phyloP scores from a whole-genome alignment of 1,140 invertebrate species.

The Acyrthosiphon pisum region DNA sequence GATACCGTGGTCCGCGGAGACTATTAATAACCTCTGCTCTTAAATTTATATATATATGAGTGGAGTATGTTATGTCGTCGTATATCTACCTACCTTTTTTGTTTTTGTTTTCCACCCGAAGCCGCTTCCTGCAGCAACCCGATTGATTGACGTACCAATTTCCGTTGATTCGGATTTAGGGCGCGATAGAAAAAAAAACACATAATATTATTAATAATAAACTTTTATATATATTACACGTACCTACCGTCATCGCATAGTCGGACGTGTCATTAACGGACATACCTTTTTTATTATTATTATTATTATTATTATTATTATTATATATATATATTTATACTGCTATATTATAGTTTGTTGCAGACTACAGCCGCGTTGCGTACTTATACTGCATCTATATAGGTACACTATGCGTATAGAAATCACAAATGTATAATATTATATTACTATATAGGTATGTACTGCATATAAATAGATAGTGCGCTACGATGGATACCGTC shows the following conservation, averaged over 20 bases:
- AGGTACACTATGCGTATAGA: neutral
- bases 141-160: constrained; percentile 56
- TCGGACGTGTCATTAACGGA: constrained; percentile 47
- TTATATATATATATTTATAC: neutral
- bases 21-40: constrained; percentile 53
- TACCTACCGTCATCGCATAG: neutral
- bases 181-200: neutral
- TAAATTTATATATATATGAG: neutral
- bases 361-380: neutral
- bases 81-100: constrained; percentile 36
- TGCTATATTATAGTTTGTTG: neutral
- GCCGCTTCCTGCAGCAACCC: constrained; percentile 46
- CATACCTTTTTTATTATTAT: constrained; percentile 20
- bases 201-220: constrained; percentile 51
- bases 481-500: neutral
- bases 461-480: constrained; percentile 11
- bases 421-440: neutral
- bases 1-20: constrained; percentile 28
- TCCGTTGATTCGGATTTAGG: constrained; percentile 55
- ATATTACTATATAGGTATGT: neutral
- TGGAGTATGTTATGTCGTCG: neutral
- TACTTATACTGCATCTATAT: neutral
- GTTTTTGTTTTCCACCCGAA: constrained; percentile 49
- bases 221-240: constrained; percentile 15
- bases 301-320: constrained; percentile 24